Evolutionary conservation across 1,140 invertebrate species (phyloP).

Genomic region (Phocides pigmalion): DNA sequence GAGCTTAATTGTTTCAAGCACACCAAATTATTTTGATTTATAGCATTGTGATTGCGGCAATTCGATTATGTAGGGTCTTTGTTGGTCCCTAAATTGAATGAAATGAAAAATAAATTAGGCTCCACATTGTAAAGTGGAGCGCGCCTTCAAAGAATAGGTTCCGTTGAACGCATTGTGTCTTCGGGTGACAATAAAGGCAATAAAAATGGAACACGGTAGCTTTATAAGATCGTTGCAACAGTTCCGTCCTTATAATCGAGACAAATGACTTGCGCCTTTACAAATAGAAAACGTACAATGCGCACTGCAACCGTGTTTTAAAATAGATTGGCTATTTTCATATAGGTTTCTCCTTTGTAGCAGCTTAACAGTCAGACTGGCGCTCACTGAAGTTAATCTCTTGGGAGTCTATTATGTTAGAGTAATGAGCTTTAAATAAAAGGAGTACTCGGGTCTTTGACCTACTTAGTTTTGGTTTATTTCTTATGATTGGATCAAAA

Average conservation of each 20-base stretch:
- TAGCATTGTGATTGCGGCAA: slow-evolving; percentile 78
- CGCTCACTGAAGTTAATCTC: slow-evolving; percentile 20
- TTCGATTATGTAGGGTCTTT: slow-evolving; percentile 73
- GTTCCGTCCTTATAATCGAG: slow-evolving; percentile 29
- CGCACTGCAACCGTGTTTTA: slow-evolving; percentile 18
- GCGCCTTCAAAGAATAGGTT: slow-evolving; percentile 45
- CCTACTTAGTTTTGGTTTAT: background rate
- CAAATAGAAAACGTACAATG: slow-evolving; percentile 33
- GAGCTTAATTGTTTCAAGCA: slow-evolving; percentile 71
- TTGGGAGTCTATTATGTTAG: slow-evolving; percentile 1
- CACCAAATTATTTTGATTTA: slow-evolving; percentile 81
- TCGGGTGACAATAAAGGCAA: slow-evolving; percentile 27
- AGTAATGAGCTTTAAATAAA: background rate
- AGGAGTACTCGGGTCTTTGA: background rate
- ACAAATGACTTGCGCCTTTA: slow-evolving; percentile 30
- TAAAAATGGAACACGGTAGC: slow-evolving; percentile 26
- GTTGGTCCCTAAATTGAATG: slow-evolving; percentile 71
- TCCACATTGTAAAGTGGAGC: slow-evolving; percentile 52
- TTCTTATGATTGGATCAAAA: no score
- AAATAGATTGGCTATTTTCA: slow-evolving; percentile 33
- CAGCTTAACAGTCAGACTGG: slow-evolving; percentile 16
- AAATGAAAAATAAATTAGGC: slow-evolving; percentile 78
- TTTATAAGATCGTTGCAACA: slow-evolving; percentile 25
- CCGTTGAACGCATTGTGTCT: slow-evolving; percentile 33
- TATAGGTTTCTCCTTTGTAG: slow-evolving; percentile 16